Percentiles rank a stretch among this genome's conserved stretches.
These are phyloP conservation scores for Bombus breviceps DNA, from an alignment of 1,140 invertebrate species.

Conservation along the genomic window DNA sequence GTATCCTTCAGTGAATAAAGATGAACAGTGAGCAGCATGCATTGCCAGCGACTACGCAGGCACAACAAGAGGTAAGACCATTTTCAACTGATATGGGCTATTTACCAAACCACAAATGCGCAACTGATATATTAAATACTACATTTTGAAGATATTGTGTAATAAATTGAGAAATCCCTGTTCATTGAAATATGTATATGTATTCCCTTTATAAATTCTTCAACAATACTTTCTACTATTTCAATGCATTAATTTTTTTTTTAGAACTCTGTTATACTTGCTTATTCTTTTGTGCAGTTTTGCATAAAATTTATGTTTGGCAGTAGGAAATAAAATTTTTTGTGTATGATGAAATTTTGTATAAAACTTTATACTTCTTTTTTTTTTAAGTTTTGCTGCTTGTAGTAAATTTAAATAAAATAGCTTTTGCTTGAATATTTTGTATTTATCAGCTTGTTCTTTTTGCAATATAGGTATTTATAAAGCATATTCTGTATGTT, in stretches of 20 bases:
- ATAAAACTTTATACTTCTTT: background rate
- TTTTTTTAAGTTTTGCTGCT: constrained; percentile 39
- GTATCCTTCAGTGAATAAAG: constrained; percentile 76
- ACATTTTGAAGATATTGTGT: constrained; percentile 3
- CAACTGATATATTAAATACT: constrained; percentile 49
- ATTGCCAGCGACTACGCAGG: constrained; percentile 82
- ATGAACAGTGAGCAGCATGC: constrained; percentile 83
- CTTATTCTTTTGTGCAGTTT: background rate
- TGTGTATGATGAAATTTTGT: background rate
- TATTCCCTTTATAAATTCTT: background rate
- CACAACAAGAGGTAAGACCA: constrained; percentile 81
- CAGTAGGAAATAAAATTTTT: background rate
- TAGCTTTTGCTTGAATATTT: constrained; percentile 54
- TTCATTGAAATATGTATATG: background rate
- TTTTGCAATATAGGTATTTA: background rate
- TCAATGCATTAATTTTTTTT: background rate
- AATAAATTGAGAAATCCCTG: background rate
- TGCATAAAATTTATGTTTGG: background rate
- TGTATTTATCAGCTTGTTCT: constrained; percentile 27
- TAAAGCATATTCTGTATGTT: background rate
- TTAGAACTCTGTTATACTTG: background rate
- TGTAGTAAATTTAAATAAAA: constrained; percentile 37
- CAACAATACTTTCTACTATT: background rate
- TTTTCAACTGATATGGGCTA: constrained; percentile 62
- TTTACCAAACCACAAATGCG: constrained; percentile 76